Base-by-base conservation (phyloP, 2,888 invertebrate species). In the Ypsolopha sequella region DNA sequence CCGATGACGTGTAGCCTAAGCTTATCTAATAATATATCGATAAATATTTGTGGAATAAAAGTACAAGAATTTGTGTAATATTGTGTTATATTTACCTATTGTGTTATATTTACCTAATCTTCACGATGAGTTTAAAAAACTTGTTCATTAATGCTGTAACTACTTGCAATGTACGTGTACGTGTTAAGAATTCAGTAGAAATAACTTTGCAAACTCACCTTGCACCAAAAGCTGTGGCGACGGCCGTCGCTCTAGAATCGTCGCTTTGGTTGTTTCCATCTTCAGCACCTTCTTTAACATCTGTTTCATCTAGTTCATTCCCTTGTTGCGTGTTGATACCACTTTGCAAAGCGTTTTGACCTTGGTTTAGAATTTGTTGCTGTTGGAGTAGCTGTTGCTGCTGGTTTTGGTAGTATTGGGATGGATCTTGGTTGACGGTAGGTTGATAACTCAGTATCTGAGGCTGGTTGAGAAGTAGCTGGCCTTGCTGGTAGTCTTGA, bases 191-290 rank as follows among this genome's bases (percentile, higher is more conserved):
- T 24, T 24, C 24, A 4, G 24, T 24, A 24, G 24, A 24, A n/a
- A 47, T 36, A 33, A 7, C 13, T 7, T 11, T n/a, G 35, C 10
- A 14, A 34, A 69, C 75, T 70, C 53, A 84, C 85, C 85, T 82
- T 62, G 80, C 53, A 8, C 84, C 86, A 60, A 84, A 85, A 54
- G 81, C 81, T 38, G 82, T 84, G 1, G 86, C 84, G 0, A 84
- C 78, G 1, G 86, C 81, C 0, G 73, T 80, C 34, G 61, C 75
- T 46, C 63, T 60, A n/a, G 64, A 70, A 44, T 66, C 68, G 36
- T 71, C 66, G 38, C 60, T 54, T 9, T 57, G 53, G 39, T 57
- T 53, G 2, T 67, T 64, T 41, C 62, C 66, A 1, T 71, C 66
- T 3, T 61, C 58, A 10, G 67, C 66, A 48, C 68, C 63, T 24